A percentile compares a stretch with the other conserved stretches of the same genome.
Evolutionary conservation across 2,113 vertebrate genomes (phyloP).

Genomic region (Laticauda colubrina): DNA sequence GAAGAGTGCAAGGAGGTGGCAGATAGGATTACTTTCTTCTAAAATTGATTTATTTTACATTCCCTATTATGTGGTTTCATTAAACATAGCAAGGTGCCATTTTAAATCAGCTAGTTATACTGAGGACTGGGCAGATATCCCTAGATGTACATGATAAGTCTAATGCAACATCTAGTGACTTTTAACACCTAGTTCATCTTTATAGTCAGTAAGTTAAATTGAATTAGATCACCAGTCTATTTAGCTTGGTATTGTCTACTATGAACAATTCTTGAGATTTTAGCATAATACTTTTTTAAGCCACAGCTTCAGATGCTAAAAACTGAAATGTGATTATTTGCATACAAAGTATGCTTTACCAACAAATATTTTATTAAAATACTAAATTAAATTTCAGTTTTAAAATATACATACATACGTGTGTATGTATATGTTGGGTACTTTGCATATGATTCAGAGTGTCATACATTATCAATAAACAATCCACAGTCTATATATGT

Average conservation of each 20-base stretch:
- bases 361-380: not conserved
- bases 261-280: not conserved
- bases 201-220: not conserved
- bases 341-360: not conserved
- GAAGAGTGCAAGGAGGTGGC: not conserved
- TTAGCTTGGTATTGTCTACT: not conserved
- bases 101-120: not conserved
- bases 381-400: not conserved
- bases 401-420: not conserved
- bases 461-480: not conserved
- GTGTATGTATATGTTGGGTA: not conserved
- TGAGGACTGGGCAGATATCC: not conserved
- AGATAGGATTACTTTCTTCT: not conserved
- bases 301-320: not conserved
- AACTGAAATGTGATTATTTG: not conserved
- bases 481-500: not conserved
- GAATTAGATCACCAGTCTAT: not conserved
- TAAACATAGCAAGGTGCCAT: not conserved
- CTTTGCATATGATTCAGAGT: not conserved
- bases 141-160: not conserved
- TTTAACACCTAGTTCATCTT: not conserved
- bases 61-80: not conserved
- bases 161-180: not conserved
- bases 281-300: not conserved
- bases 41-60: not conserved